These are phyloP conservation scores for Aselliscus stoliczkanus DNA, from an alignment of 2,797 vertebrate species.

Conservation along the genomic window DNA sequence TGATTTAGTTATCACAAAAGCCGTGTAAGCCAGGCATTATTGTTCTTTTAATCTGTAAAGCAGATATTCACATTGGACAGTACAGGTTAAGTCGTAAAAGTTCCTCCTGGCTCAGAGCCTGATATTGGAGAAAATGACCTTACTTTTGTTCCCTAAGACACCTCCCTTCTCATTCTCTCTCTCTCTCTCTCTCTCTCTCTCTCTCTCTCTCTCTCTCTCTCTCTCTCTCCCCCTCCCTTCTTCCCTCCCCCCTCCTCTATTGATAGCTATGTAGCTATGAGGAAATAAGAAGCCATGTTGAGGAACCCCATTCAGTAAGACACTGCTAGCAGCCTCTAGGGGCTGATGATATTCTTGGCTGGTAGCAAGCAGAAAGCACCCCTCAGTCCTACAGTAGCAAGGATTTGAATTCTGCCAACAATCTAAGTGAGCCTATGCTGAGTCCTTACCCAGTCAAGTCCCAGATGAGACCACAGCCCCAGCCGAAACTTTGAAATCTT, in stretches of 20 bases:
- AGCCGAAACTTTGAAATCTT: neutral
- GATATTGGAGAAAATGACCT: neutral
- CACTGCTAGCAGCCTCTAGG: neutral
- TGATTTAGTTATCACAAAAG: neutral
- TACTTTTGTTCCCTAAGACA: neutral
- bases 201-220: too few species aligned
- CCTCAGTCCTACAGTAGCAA: neutral
- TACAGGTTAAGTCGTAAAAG: neutral
- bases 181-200: neutral
- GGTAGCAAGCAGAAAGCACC: neutral
- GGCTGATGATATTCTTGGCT: neutral
- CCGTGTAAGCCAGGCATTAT: neutral
- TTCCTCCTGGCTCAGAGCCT: neutral
- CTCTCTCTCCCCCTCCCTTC: neutral
- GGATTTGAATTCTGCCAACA: neutral
- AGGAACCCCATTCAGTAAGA: neutral
- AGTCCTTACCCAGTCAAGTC: neutral
- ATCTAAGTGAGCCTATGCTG: neutral
- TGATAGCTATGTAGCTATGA: neutral
- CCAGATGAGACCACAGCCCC: neutral
- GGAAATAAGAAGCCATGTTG: neutral
- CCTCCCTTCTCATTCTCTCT: neutral
- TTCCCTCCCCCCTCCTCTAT: too few species aligned
- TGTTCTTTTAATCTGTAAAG: neutral
- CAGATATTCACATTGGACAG: neutral